Base-by-base conservation (phyloP, 2,888 invertebrate species). In the Caenorhabditis macrosperma region DNA sequence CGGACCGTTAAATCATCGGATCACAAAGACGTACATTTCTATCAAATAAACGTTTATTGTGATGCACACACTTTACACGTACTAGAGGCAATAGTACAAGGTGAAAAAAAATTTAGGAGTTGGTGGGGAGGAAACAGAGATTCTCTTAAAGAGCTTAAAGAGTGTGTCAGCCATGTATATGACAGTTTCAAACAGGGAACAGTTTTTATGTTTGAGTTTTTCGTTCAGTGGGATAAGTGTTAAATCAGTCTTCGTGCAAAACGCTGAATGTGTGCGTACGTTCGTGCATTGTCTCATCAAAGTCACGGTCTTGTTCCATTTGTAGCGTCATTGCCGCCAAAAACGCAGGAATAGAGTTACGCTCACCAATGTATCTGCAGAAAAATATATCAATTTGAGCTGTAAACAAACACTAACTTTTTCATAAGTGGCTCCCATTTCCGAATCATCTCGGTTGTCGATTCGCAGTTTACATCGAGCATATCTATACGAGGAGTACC, bases 361-460 rank as follows among this genome's bases (percentile, higher is more conserved):
- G 72, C 20, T 83, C 82, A 15, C 81, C 82, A n/a, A 85, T 81
- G 59, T 82, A 85, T 35, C 84, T 84, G 71, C n/a, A n/a, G n/a
- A 17, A 81, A 71, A 35, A 9, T 10, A 3, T 17, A n/a, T 10
- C 20, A 20, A 55, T 9, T n/a, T n/a, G 15, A 22, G 0, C 20
- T n/a, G 5, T 15, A 24, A 24, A 60, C 12, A 35, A 22, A 35
- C 20, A 33, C 63, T 38, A 15, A 81, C 81, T 74, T 77, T 20
- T 67, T 81, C 81, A 81, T 81, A 0, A 71, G 35, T 2, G 72
- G 72, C 24, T 81, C 81, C 81, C 81, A 81, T 30, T 66, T 71
- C 9, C 63, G 67, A 22, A 77, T 38, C 63, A 81, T 72, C 20
- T 77, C 55, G 5, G 30, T 35, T 5, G 72, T 41, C 10, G 77